These are phyloP conservation scores for Cherax destructor DNA, from an alignment of 1,140 invertebrate species.

Conservation along the genomic window DNA sequence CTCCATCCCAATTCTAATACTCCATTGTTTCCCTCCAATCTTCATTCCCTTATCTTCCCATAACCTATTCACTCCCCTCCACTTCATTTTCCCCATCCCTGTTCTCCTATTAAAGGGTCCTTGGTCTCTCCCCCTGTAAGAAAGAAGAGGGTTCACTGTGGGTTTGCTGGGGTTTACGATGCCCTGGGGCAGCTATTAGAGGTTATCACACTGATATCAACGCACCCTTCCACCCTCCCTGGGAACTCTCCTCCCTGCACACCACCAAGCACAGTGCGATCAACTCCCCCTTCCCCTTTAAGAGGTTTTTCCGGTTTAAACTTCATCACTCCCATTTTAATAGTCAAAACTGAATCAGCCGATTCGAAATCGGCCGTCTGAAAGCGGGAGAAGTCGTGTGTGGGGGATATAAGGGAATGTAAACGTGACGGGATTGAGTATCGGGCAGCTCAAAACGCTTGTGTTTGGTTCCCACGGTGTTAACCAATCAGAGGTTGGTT, in stretches of 20 bases:
- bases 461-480: conserved; percentile 45
- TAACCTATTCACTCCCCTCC: not conserved
- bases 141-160: conserved; percentile 6
- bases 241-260: no score
- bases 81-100: not conserved
- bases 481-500: conserved; percentile 43
- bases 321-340: no score
- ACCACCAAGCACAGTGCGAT: no score
- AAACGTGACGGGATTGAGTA: not conserved
- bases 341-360: no score
- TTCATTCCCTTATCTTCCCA: not conserved
- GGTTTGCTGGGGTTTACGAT: conserved; percentile 22
- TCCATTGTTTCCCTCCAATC: not conserved
- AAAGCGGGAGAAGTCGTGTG: not conserved
- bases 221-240: not conserved
- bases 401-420: no score
- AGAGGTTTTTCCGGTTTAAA: no score
- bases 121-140: not conserved
- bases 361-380: not conserved
- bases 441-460: not conserved
- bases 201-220: conserved; percentile 16
- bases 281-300: no score
- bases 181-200: conserved; percentile 13
- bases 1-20: conserved; percentile 4
- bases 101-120: not conserved